These are phyloP conservation scores for Escarpia spicata DNA, from an alignment of 2,888 invertebrate species.

Conservation along the genomic window DNA sequence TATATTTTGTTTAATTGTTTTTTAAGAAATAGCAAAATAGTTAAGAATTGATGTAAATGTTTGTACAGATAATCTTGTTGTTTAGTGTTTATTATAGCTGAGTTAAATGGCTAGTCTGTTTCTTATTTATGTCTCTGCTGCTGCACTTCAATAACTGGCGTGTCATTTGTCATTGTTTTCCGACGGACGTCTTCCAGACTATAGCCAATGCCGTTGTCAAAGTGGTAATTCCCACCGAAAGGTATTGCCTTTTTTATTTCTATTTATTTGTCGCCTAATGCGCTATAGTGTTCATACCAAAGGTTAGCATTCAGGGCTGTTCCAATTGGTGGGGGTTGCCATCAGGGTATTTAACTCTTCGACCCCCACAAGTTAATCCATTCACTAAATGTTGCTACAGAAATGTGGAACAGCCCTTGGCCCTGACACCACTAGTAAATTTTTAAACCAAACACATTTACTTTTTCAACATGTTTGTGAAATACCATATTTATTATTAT, in stretches of 20 bases:
- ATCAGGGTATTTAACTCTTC: not conserved
- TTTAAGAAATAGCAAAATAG: not conserved
- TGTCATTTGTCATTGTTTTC: slow-evolving; percentile 39
- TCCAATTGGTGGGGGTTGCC: not conserved
- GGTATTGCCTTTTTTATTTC: slow-evolving; percentile 70
- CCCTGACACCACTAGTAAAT: not conserved
- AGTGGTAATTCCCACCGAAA: slow-evolving; percentile 97
- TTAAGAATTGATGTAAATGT: not conserved
- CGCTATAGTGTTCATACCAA: not conserved
- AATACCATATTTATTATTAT: not conserved
- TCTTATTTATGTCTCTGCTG: not conserved
- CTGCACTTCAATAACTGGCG: slow-evolving; percentile 26
- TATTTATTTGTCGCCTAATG: not conserved
- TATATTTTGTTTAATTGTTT: not conserved
- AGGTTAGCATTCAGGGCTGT: not conserved
- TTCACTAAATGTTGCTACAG: not conserved
- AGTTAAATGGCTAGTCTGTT: not conserved
- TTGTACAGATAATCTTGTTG: not conserved
- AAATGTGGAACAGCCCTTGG: not conserved
- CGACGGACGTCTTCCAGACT: slow-evolving; percentile 72
- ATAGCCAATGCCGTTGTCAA: slow-evolving; percentile 90
- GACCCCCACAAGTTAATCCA: not conserved
- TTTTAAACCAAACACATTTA: not conserved
- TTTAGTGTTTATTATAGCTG: not conserved
- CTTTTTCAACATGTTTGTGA: not conserved